A percentile compares a stretch with the other conserved stretches of the same genome.
Conservation (phyloP, 2,797 vertebrate species). For the Orestias chungarensis region DNA sequence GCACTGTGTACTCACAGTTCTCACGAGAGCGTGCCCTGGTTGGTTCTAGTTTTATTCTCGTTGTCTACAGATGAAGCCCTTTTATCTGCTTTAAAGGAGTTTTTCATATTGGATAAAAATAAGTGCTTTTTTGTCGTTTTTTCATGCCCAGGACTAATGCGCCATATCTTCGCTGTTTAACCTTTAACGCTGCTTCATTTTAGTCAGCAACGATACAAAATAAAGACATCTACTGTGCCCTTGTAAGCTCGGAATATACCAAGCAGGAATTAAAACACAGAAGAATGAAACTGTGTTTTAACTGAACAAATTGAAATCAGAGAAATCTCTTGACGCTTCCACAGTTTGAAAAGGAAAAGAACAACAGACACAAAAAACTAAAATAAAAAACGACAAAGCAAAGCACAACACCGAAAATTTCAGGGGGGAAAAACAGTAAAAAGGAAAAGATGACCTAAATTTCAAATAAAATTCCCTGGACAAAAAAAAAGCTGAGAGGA, state of each 20-base stretch:
- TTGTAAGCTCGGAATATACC: background rate
- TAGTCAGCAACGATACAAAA: conserved; percentile 26
- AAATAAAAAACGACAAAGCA: background rate
- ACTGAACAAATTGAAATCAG: background rate
- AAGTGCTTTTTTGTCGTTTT: conserved; percentile 16
- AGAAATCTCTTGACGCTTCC: background rate
- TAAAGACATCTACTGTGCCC: background rate
- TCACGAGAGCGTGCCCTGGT: conserved; percentile 52
- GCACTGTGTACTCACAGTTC: conserved; percentile 30
- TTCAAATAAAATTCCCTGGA: background rate
- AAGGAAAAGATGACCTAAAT: background rate
- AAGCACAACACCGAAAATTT: background rate
- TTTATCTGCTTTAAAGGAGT: conserved; percentile 56
- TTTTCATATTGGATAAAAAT: conserved; percentile 47
- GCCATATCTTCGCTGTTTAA: conserved; percentile 32
- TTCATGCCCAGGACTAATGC: background rate
- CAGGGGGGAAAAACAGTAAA: too few species aligned
- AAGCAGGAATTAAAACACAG: background rate
- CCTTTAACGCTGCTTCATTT: conserved; percentile 27
- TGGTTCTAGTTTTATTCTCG: conserved; percentile 61
- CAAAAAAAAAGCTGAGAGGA: too few species aligned
- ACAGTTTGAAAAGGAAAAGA: too few species aligned
- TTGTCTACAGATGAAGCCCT: conserved; percentile 58
- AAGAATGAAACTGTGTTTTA: background rate
- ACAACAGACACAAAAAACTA: too few species aligned